A percentile compares a stretch with the other conserved stretches of the same genome.
These are phyloP conservation scores for Muscicapa comitata DNA, from an alignment of 2,797 vertebrate genomes.

Conservation along the genomic window DNA sequence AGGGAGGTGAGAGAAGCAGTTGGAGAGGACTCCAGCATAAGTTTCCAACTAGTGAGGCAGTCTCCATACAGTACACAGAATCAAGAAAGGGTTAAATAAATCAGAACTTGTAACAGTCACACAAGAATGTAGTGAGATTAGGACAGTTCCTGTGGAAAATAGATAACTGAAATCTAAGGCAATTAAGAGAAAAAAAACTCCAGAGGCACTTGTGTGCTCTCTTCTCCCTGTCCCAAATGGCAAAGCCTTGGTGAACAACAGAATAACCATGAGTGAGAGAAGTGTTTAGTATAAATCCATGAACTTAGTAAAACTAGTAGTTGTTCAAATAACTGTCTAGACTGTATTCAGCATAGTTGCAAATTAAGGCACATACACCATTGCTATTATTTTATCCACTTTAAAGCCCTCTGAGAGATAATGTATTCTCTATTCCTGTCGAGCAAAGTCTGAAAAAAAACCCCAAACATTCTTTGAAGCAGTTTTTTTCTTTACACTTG, in stretches of 20 bases:
- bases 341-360: neutral
- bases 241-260: neutral
- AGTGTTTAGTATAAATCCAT: neutral
- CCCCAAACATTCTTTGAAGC: neutral
- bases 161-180: neutral
- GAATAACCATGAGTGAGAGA: neutral
- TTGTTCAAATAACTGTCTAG: neutral
- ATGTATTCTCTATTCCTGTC: neutral
- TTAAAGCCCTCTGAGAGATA: neutral
- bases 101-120: neutral
- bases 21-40: neutral
- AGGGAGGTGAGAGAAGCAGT: neutral
- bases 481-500: neutral
- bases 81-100: neutral
- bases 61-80: neutral
- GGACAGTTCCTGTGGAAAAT: neutral
- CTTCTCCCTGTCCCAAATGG: neutral
- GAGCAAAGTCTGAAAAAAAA: neutral
- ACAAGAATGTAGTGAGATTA: neutral
- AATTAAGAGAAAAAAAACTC: neutral
- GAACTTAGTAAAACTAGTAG: neutral
- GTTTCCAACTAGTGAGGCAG: neutral
- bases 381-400: neutral
- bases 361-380: neutral
- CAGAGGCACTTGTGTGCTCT: neutral